Evolutionary conservation across 2,113 vertebrate genomes (phyloP).

Genomic region (Ardeotis arabs): DNA sequence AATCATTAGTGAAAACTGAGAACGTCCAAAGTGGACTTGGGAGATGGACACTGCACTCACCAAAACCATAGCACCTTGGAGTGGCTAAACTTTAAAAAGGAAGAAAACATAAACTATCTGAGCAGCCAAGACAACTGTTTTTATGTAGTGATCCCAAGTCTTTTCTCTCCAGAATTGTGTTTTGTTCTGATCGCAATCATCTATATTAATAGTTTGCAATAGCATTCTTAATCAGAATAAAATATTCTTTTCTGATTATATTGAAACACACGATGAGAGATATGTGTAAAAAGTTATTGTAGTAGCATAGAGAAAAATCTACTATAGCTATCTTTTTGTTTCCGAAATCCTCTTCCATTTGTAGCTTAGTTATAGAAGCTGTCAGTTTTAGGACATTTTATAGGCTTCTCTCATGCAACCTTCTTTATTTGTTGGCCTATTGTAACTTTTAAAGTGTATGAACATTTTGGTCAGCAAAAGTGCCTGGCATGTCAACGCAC

Average conservation of each 20-base stretch:
- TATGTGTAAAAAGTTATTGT: neutral
- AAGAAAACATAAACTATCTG: neutral
- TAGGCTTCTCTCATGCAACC: neutral
- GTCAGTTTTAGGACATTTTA: neutral
- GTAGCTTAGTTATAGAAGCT: neutral
- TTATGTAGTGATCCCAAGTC: neutral
- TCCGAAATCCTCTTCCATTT: neutral
- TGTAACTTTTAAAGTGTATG: neutral
- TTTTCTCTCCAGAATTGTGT: neutral
- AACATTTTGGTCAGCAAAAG: neutral
- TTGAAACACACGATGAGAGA: neutral
- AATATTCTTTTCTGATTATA: neutral
- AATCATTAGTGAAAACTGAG: neutral
- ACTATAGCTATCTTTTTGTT: neutral
- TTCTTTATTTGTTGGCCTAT: neutral
- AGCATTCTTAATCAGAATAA: neutral
- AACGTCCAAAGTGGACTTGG: rapidly evolving
- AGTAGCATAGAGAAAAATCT: neutral
- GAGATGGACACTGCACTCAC: neutral
- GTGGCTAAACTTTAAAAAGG: neutral
- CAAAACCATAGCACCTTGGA: neutral
- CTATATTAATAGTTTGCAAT: neutral
- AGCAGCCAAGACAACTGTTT: neutral
- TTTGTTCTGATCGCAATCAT: neutral
- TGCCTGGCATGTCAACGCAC: neutral